Conservation (phyloP, 2,888 invertebrate genomes). For the Acleris holmiana region DNA sequence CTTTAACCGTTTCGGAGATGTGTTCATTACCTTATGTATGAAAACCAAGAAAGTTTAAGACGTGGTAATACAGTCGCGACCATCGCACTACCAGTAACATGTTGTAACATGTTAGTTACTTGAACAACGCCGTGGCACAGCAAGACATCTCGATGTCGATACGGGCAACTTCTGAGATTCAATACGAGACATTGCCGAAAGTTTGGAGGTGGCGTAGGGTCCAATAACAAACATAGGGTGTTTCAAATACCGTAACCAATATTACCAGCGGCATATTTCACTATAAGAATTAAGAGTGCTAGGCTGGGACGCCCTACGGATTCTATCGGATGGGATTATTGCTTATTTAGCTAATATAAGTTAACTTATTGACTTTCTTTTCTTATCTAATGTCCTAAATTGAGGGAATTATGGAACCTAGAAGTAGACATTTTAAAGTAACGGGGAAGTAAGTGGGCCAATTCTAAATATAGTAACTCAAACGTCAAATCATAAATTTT, state of each 20-base stretch:
- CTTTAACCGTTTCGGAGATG: no score
- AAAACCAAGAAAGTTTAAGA: not conserved
- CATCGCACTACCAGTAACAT: not conserved
- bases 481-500: no score
- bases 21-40: not conserved
- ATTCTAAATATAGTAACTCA: no score
- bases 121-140: conserved; percentile 7
- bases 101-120: conserved; percentile 7
- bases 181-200: conserved; percentile 36
- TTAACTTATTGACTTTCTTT: no score
- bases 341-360: no score
- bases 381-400: no score
- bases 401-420: no score
- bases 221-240: not conserved
- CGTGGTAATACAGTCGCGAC: not conserved
- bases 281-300: no score
- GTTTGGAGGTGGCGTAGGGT: conserved; percentile 13
- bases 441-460: no score
- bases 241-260: not conserved
- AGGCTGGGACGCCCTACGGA: no score
- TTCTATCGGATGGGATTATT: no score
- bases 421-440: no score
- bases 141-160: conserved; percentile 35
- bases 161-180: conserved; percentile 35
- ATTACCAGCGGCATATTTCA: not conserved